phyloP scores from a whole-genome alignment of 2,113 vertebrate species.

The Dunckerocampus dactyliophorus region DNA sequence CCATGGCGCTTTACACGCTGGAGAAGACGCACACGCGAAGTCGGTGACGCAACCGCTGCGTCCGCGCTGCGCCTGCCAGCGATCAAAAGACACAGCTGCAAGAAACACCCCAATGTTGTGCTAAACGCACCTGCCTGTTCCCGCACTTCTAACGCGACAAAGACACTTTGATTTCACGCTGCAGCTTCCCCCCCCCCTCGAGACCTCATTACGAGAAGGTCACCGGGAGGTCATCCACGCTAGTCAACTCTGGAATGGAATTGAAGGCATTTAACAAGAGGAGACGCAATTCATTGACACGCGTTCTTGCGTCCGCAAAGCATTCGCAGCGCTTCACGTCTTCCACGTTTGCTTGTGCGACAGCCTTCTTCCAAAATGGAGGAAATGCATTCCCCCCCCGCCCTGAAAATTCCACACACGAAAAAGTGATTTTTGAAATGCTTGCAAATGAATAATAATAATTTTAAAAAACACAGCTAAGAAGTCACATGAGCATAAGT shows the following conservation, averaged over 20 bases:
- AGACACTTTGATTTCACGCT: constrained; percentile 56
- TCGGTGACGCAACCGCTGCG: background rate
- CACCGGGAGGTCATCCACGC: constrained; percentile 48
- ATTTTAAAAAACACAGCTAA: no score
- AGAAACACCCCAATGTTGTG: constrained; percentile 12
- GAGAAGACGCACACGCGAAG: no score
- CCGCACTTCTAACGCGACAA: constrained; percentile 34
- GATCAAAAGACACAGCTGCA: constrained; percentile 25
- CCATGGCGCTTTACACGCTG: constrained; percentile 22
- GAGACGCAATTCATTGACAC: constrained; percentile 1
- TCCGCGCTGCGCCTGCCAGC: no score
- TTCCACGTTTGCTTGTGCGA: no score
- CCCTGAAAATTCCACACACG: no score
- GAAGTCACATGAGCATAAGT: no score
- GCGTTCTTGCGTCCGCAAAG: background rate
- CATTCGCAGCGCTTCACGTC: no score
- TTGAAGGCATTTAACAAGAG: constrained; percentile 21
- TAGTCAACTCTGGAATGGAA: constrained; percentile 35
- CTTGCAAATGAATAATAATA: no score
- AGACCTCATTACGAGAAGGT: constrained; percentile 63
- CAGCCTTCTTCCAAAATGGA: no score
- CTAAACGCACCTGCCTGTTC: constrained; percentile 43
- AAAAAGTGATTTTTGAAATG: no score
- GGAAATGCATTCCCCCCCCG: no score
- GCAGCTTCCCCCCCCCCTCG: constrained; percentile 27